A percentile compares a stretch with the other conserved stretches of the same genome.
These are phyloP conservation scores for Dipodomys merriami DNA, from an alignment of 2,113 vertebrate genomes.

Conservation along the genomic window DNA sequence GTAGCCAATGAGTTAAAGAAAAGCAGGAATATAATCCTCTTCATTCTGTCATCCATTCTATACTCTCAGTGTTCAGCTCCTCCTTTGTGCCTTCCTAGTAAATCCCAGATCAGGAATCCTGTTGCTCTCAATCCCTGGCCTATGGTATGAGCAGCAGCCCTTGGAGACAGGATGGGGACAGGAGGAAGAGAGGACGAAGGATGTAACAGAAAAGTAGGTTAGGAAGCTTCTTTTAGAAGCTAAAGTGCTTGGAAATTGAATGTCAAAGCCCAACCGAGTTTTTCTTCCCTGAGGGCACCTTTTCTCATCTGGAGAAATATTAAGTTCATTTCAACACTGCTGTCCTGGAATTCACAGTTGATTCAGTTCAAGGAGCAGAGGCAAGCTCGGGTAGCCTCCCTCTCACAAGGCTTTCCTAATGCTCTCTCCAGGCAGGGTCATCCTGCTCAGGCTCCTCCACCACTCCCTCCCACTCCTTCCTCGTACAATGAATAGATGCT, in stretches of 20 bases:
- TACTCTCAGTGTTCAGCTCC: not conserved
- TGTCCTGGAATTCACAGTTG: slow-evolving; percentile 68
- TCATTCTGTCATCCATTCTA: not conserved
- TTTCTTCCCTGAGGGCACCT: slow-evolving; percentile 74
- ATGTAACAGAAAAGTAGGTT: slow-evolving; percentile 68
- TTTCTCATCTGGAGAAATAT: slow-evolving; percentile 79
- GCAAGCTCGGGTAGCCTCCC: not conserved
- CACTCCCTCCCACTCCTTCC: rapidly evolving
- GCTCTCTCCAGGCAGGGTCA: not conserved
- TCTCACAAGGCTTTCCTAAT: not conserved
- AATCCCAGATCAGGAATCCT: not conserved
- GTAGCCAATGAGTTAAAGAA: slow-evolving; percentile 3
- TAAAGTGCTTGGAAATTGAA: slow-evolving; percentile 78
- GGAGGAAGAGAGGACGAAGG: not conserved
- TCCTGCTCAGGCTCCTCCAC: not conserved
- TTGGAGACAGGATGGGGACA: not conserved
- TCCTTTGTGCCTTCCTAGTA: not conserved
- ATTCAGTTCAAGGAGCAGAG: not conserved
- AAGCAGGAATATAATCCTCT: not conserved
- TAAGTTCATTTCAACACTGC: slow-evolving; percentile 68
- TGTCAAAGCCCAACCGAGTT: slow-evolving; percentile 75
- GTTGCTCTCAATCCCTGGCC: not conserved
- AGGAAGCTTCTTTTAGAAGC: slow-evolving; percentile 70
- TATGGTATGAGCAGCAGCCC: slow-evolving; percentile 4
- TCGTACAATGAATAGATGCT: not conserved